Evolutionary conservation across 2,113 vertebrate species (phyloP).

Genomic region (Furnarius figulus): DNA sequence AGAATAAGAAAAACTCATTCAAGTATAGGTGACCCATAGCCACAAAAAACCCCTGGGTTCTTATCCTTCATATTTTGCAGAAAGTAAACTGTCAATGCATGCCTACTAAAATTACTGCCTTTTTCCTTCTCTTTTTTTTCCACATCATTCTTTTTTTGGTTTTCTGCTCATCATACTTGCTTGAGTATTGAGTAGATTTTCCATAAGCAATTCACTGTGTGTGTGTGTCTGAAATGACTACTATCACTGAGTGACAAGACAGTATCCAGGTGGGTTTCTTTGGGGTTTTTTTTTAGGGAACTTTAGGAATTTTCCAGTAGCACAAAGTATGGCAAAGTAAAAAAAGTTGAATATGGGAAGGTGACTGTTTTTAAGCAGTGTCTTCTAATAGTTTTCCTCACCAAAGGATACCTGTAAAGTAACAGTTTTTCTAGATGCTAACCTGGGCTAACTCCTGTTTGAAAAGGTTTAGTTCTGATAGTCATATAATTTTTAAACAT

Average conservation of each 20-base stretch:
- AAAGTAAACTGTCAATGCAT: background rate
- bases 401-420: background rate
- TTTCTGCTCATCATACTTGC: background rate
- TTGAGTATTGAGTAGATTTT: background rate
- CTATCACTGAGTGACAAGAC: background rate
- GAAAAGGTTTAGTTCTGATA: background rate
- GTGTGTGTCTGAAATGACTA: background rate
- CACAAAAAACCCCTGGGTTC: fast-evolving
- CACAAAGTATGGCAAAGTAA: background rate
- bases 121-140: background rate
- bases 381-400: background rate
- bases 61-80: background rate
- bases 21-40: background rate
- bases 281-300: background rate
- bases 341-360: background rate
- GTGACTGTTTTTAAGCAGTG: background rate
- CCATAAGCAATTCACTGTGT: background rate
- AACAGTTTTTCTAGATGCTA: background rate
- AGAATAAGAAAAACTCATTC: constrained; percentile 1
- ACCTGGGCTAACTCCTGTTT: background rate
- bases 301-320: background rate
- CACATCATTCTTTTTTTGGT: background rate
- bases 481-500: background rate
- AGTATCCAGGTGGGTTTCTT: background rate
- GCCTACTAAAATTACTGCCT: background rate